Percentiles rank a stretch among this genome's conserved stretches.
Conservation (phyloP, 2,797 vertebrate species). For the Gallinago solitaria region DNA sequence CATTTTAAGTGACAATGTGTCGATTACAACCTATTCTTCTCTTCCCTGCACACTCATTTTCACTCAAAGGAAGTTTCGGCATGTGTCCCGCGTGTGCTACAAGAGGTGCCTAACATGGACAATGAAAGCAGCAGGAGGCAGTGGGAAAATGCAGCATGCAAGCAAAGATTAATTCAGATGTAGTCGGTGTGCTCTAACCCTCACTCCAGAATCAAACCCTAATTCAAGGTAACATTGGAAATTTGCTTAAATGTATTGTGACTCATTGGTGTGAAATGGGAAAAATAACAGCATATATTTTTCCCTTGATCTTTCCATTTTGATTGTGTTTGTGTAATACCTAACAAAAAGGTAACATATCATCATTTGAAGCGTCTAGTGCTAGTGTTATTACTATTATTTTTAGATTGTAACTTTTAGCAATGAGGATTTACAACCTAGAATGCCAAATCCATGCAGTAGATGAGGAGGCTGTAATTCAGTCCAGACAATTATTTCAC, state of each 20-base stretch:
- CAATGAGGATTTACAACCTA: neutral
- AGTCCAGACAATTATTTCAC: neutral
- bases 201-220: neutral
- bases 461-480: neutral
- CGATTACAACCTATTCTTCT: neutral
- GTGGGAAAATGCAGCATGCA: neutral
- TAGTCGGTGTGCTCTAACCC: neutral
- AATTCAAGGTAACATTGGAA: neutral
- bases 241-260: neutral
- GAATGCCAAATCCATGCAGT: neutral
- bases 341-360: neutral
- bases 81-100: rapidly evolving
- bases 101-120: neutral
- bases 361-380: neutral
- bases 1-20: neutral
- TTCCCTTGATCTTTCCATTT: neutral
- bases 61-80: neutral
- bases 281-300: neutral
- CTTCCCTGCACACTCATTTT: neutral
- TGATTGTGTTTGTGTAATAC: neutral
- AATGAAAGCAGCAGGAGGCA: neutral
- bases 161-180: neutral
- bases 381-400: neutral
- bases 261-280: neutral
- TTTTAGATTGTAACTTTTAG: neutral